Conservation (phyloP, 2,797 vertebrate genomes). For the Periophthalmus magnuspinnatus region DNA sequence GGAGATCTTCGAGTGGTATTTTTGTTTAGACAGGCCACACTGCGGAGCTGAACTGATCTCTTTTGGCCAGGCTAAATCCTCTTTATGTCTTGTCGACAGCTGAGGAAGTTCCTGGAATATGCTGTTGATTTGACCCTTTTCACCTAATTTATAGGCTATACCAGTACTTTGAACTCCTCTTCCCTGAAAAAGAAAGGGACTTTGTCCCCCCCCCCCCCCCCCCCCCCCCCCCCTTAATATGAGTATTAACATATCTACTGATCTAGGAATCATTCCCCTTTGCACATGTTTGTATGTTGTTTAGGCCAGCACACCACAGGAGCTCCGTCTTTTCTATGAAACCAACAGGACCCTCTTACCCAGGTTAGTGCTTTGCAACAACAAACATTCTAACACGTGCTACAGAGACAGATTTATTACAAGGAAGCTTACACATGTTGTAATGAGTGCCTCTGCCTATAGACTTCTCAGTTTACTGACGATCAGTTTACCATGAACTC, state of each 20-base stretch:
- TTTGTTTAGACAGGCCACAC: constrained; percentile 14
- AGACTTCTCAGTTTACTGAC: constrained; percentile 24
- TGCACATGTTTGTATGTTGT: constrained; percentile 28
- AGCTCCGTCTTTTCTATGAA: constrained; percentile 95
- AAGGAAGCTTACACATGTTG: constrained; percentile 18
- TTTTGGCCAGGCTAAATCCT: neutral
- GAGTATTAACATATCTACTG: constrained; percentile 7
- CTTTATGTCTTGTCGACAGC: neutral
- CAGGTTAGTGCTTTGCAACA: constrained; percentile 78
- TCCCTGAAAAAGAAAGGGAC: constrained; percentile 18
- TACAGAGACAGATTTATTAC: neutral
- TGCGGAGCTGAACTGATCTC: neutral
- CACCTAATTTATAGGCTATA: constrained; percentile 27
- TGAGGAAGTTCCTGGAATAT: neutral
- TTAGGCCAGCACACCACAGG: constrained; percentile 94
- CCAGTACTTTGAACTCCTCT: constrained; percentile 31
- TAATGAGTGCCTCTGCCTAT: constrained; percentile 23
- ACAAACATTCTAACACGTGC: neutral
- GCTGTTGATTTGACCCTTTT: constrained; percentile 17
- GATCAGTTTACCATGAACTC: neutral
- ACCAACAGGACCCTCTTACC: constrained; percentile 91
- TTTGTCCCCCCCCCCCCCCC: no score
- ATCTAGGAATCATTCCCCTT: neutral
- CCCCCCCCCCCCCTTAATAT: no score
- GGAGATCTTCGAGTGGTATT: constrained; percentile 17